Evolutionary conservation across 2,888 invertebrate species (phyloP), one percentile per base, ranked within the genome.

Genomic region (Napeogenes inachia): DNA sequence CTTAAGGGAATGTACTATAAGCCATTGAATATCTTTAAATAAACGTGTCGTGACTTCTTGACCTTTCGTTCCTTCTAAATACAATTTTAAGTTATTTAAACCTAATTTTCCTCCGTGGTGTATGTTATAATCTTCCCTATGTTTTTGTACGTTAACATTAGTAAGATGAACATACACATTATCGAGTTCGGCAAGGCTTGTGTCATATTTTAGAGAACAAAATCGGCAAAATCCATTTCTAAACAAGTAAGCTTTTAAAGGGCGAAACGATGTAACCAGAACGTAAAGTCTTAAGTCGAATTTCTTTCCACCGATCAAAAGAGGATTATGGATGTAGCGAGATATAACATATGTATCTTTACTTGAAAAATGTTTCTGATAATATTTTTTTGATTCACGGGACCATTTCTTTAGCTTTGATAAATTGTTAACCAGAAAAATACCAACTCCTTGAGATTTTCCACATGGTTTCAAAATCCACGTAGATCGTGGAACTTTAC

Each of bases 401-500:
- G 96, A 96, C 95, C 96, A 97, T 80, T 95, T 94, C 79, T 98
- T 98, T 64, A 98, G 87, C 87, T 98, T 98, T 3, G 98, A 97
- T 65, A 98, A 89, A 89, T 98, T 98, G 82, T 98, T 98, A 73
- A 99, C 98, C 61, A 98, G 92, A 82, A 98, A 98, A 77, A 99
- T 98, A 47, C 98, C 98, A n/a, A 96, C 94, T 2, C 97, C 97
- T 81, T 96, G 96, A 0, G 98, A 98, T 87, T 98, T 96, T 38
- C 98, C 98, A 80, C 98, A 97, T 0, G 98, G 98, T 81, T 99
- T 98, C 95, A 98, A 97, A 69, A 99, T 99, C 98, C 98, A 99
- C 0, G 98, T 98, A 73, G 96, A 96, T 78, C 96, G 96, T 0
- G 98, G 98, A 69, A 95, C 96, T 87, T 97, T 98, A 60, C 98